Base-by-base conservation (phyloP, 2,113 vertebrate genomes). In the Tichodroma muraria region DNA sequence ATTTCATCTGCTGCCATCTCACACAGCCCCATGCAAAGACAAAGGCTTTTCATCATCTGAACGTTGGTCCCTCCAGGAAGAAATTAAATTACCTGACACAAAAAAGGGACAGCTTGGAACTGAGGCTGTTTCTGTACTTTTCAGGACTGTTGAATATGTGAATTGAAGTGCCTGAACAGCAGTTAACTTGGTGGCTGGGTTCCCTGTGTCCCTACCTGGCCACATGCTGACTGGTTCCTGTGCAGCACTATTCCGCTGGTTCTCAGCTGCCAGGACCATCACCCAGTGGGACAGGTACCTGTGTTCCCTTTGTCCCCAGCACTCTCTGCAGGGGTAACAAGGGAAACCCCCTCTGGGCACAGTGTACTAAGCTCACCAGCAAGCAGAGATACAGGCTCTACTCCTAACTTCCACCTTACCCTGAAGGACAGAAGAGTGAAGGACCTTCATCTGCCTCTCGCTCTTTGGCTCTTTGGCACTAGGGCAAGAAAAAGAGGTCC, bases 11-110 rank as follows among this genome's bases (percentile, higher is more conserved):
- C 94, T 82, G 86, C 83, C 89, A 90, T 92, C 90, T 94, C 90
- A 92, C 90, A 85, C 85, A 96, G 57, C 95, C 95, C 89, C 94
- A 92, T 93, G 92, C 94, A 96, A 97, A 97, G 96, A 96, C 95
- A 97, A 97, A 97, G 94, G 93, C 96, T 97, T 96, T 97, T 96
- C 90, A 97, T 96, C 96, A 97, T 96, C 93, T 96, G 94, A 96
- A 96, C 92, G 0, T 72, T 82, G 88, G 93, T 96, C 94, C 95
- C 94, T 94, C 96, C 93, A 95, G 95, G 95, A 96, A 94, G 92
- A 96, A 96, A 96, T 94, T 95, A 96, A 96, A 96, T 96, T 95
- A 96, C 88, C 92, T 92, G 83, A 84, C 94, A 95, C 65, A 95
- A 84, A 95, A 96, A 96, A 97, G 88, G 78, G 93, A 92, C 90